Evolutionary conservation across 2,797 vertebrate species (phyloP), one percentile per base, ranked within the genome.

Genomic region (Gephyroberyx darwinii): DNA sequence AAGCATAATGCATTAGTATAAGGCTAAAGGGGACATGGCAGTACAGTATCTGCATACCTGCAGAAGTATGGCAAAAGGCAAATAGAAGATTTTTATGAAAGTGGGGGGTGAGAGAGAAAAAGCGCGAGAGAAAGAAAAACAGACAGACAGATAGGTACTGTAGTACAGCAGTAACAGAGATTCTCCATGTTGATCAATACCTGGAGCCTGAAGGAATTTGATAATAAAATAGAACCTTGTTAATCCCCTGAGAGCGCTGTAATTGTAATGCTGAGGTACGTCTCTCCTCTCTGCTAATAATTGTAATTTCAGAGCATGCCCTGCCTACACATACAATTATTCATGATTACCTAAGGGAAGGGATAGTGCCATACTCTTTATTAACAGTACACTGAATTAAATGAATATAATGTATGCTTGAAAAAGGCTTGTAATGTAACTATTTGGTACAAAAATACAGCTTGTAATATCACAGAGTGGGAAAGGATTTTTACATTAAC

Each of bases 261-360:
- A 92, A 94, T 93, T 93, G 88, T 85, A 84, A 72, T 79, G 79
- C 78, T 85, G 87, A 86, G 89, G 82, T 84, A 85, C 87, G 87
- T 88, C 86, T 87, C 79, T 87, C 79, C 74, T 88, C 78, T 80
- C 76, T 85, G 75, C 84, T 90, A 87, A 85, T 89, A 90, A 90
- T 83, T 89, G 84, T 86, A 92, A 90, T 93, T 92, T 91, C 84
- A 86, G 86, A 86, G 78, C 82, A 81, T 67, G 70, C 80, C 86
- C 77, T 85, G 84, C 86, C 85, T 91, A 86, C 83, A 84, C 87
- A 86, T 89, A 88, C 88, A 92, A 92, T 84, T 91, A 90, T 91
- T 92, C 89, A 87, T 86, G 88, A 92, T 90, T 90, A 92, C 89
- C 90, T 90, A 79, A 86, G 91, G 92, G 92, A 86, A 81, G 78